These are phyloP conservation scores for Drosophila melanogaster DNA, from an alignment of 1,140 invertebrate species.

Conservation along the genomic window DNA sequence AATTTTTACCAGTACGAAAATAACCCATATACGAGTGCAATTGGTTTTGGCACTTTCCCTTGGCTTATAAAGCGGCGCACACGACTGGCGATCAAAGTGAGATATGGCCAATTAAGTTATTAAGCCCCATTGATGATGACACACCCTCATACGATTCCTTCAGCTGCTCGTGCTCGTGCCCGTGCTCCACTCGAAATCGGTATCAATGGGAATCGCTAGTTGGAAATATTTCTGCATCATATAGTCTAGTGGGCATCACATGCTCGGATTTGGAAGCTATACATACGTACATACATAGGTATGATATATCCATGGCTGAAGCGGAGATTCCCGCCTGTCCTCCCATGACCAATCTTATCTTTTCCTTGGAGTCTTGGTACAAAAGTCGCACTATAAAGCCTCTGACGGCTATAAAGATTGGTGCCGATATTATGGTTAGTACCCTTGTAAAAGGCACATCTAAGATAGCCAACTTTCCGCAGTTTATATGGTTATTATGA, in stretches of 20 bases:
- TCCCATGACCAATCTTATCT: constrained; percentile 61
- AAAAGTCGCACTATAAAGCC: constrained; percentile 70
- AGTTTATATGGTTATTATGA: constrained; percentile 43
- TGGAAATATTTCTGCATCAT: neutral
- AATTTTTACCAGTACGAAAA: constrained; percentile 42
- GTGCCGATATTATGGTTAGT: constrained; percentile 68
- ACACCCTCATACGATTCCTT: constrained; percentile 9
- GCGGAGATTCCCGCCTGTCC: constrained; percentile 33
- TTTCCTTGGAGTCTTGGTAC: constrained; percentile 45
- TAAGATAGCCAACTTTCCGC: constrained; percentile 64
- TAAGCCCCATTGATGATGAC: constrained; percentile 44
- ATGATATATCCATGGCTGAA: neutral
- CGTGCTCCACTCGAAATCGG: constrained; percentile 25
- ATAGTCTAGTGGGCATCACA: constrained; percentile 17
- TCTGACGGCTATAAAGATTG: constrained; percentile 65
- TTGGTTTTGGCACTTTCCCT: constrained; percentile 36
- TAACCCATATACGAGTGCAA: constrained; percentile 17
- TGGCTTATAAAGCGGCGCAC: constrained; percentile 50
- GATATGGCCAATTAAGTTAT: constrained; percentile 53
- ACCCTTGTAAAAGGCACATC: constrained; percentile 72
- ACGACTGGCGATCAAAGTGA: constrained; percentile 30
- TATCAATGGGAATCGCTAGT: constrained; percentile 33
- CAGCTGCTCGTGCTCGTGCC: constrained; percentile 24
- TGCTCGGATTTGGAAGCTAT: constrained; percentile 18
- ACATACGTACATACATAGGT: too few species aligned